Base-by-base conservation (phyloP, 92 coral and sea anemone genomes). In the Montipora capitata region DNA sequence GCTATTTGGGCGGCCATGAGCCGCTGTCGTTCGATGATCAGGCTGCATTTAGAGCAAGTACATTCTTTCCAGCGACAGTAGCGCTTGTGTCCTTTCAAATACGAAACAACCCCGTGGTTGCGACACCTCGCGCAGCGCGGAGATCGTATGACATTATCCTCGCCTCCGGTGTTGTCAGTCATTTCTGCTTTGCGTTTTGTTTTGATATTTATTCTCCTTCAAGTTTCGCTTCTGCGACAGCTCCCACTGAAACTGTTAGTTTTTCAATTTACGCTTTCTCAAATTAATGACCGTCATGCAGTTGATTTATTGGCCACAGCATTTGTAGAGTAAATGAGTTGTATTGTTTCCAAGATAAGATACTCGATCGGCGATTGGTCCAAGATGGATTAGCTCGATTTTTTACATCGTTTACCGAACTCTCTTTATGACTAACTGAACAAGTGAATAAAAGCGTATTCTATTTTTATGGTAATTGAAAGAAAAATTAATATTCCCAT, bases 1-100 rank as follows among this genome's bases (percentile, higher is more conserved):
- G 99, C 99, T 40, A 97, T 96, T 75, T 97, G 99, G 3, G 99
- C 99, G 7, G 99, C 99, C 99, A 97, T 97, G n/a, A 97, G 88
- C 4, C 99, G 97, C 86, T 97, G 99, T 9, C 99, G 91, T 59
- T 97, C 99, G 65, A 94, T 97, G 39, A 97, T 97, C 18, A 97
- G 89, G 85, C 99, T 94, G 87, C 99, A 97, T 81, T 97, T 97
- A 10, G 84, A 68, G 58, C 99, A 97, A 38, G 93, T 49, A 45
- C 99, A 97, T 7, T 97, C 98, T 49, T 91, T 97, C 99, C 99
- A 97, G 62, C 79, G 90, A 86, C 99, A 97, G 82, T 90, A 91
- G 41, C 97, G 94, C 56, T 97, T 97, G 81, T 97, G 99, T 59
- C 99, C 99, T 79, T 97, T 97, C 39, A 97, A 89, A 71, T 85